phyloP scores from a whole-genome alignment of 2,888 invertebrate genomes.

The Troides helena region DNA sequence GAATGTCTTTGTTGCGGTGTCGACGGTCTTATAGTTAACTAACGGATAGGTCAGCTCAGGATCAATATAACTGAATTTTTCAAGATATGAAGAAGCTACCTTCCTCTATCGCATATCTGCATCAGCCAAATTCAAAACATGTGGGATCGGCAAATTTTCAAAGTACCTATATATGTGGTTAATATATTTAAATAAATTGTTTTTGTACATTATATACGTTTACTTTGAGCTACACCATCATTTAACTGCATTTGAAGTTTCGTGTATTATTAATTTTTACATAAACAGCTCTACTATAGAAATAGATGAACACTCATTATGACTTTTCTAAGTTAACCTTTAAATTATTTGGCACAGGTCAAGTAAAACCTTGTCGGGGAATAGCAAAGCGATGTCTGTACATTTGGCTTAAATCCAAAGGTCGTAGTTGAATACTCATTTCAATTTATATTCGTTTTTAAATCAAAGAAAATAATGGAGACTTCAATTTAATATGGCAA shows the following conservation, averaged over 20 bases:
- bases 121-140: not conserved
- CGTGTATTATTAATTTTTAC: not conserved
- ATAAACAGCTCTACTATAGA: too few relatives aligned
- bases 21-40: constrained; percentile 19
- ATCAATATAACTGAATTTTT: constrained; percentile 22
- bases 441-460: constrained; percentile 4
- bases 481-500: too few relatives aligned
- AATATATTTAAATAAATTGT: too few relatives aligned
- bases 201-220: too few relatives aligned
- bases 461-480: not conserved
- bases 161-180: too few relatives aligned
- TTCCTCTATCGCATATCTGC: constrained; percentile 6
- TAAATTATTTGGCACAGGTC: not conserved
- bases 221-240: too few relatives aligned
- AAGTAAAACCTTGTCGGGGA: constrained; percentile 13
- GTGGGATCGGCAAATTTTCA: not conserved
- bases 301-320: too few relatives aligned
- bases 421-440: constrained; percentile 18
- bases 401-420: constrained; percentile 18
- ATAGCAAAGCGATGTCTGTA: constrained; percentile 6
- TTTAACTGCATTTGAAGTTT: not conserved
- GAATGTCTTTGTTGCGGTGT: constrained; percentile 25
- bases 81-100: constrained; percentile 1
- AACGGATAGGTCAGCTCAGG: constrained; percentile 14
- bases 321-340: not conserved